Conservation (phyloP, 2,888 invertebrate species). For the Dioctria rufipes region DNA sequence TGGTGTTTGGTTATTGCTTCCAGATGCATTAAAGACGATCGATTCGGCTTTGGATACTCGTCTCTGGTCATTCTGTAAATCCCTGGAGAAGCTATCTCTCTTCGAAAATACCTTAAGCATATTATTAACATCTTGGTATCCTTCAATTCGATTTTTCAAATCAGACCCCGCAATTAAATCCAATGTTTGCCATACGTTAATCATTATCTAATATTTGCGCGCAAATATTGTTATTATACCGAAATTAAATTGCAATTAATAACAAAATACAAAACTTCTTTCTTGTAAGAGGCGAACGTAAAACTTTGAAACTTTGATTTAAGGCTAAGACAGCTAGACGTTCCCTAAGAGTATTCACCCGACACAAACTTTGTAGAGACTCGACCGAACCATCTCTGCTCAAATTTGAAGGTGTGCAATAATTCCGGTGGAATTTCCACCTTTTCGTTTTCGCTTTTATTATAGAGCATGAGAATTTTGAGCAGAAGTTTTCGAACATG, state of each 20-base stretch:
- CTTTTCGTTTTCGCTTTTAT: slow-evolving; percentile 8
- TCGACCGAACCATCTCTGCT: background rate
- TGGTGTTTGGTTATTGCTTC: background rate
- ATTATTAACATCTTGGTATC: slow-evolving; percentile 19
- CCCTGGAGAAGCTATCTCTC: slow-evolving; percentile 34
- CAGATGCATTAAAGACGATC: background rate
- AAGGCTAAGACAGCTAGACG: background rate
- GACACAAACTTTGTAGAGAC: too few species aligned
- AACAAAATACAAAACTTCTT: background rate
- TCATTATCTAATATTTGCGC: slow-evolving; percentile 59
- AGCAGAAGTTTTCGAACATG: background rate
- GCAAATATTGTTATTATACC: background rate
- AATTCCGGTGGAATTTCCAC: background rate
- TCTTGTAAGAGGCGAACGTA: background rate
- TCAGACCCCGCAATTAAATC: slow-evolving; percentile 67
- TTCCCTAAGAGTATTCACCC: too few species aligned
- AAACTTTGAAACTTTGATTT: slow-evolving; percentile 18
- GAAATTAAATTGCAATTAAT: slow-evolving; percentile 8
- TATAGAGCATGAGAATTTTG: slow-evolving; percentile 22
- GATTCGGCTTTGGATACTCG: background rate
- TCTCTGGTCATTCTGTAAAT: background rate
- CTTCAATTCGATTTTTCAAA: slow-evolving; percentile 57
- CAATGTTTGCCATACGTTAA: slow-evolving; percentile 70
- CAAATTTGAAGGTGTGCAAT: slow-evolving; percentile 7
- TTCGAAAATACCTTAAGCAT: slow-evolving; percentile 30